Evolutionary conservation across 2,888 invertebrate genomes (phyloP).

Genomic region (Drosophila helvetica): DNA sequence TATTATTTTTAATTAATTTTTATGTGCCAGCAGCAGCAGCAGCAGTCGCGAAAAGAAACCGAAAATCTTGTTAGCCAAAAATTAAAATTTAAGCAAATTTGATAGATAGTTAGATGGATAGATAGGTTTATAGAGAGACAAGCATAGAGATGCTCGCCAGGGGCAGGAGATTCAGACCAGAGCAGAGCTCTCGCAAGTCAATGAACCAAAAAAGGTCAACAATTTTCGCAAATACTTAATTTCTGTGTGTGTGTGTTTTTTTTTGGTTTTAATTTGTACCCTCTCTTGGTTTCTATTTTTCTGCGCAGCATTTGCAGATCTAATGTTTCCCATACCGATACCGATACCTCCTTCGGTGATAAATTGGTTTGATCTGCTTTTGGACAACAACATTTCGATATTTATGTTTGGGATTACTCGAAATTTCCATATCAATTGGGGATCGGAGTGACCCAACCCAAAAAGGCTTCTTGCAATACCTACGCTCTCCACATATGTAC

Average conservation of each 20-base stretch:
- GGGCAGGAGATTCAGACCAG: constrained; percentile 33
- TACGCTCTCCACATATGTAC: no score
- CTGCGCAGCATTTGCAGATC: constrained; percentile 43
- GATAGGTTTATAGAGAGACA: constrained; percentile 30
- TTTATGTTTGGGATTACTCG: constrained; percentile 3
- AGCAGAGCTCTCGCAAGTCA: constrained; percentile 56
- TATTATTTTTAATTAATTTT: constrained; percentile 70
- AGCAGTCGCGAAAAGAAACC: constrained; percentile 19
- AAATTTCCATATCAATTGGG: constrained; percentile 12
- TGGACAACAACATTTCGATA: constrained; percentile 18
- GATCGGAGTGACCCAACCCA: constrained; percentile 14
- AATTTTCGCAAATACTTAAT: constrained; percentile 50
- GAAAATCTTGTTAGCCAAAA: constrained; percentile 64
- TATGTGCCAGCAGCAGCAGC: constrained; percentile 49
- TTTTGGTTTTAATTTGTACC: constrained; percentile 12
- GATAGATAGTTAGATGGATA: constrained; percentile 59
- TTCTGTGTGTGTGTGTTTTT: constrained; percentile 26
- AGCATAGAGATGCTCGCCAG: constrained; percentile 43
- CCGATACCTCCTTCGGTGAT: constrained; percentile 28
- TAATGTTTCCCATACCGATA: constrained; percentile 26
- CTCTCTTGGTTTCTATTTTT: constrained; percentile 49
- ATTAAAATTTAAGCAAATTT: constrained; percentile 59
- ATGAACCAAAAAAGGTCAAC: constrained; percentile 74
- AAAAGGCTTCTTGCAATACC: not conserved
- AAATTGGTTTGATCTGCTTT: constrained; percentile 26